Evolutionary conservation across 2,888 invertebrate genomes (phyloP).

Genomic region (Chrysopilus asiliformis): DNA sequence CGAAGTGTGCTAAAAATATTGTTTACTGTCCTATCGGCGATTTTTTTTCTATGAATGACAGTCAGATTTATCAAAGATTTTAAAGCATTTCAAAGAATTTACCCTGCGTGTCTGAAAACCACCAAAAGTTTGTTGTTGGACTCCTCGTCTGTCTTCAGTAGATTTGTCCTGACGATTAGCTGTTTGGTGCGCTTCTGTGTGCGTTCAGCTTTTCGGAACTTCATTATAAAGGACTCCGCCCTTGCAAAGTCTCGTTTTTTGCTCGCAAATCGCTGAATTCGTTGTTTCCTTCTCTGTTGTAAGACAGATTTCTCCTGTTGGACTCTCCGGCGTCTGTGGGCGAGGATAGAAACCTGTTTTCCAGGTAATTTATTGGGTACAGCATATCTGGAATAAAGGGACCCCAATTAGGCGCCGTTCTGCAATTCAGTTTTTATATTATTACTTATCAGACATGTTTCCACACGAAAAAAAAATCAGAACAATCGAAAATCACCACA

Average conservation of each 20-base stretch:
- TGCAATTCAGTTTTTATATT: too few relatives aligned
- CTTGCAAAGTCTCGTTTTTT: conserved; percentile 29
- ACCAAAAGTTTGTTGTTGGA: conserved; percentile 26
- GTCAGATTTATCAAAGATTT: background rate
- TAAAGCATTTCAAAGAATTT: conserved; percentile 5
- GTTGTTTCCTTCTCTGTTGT: conserved; percentile 26
- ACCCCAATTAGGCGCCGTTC: too few relatives aligned
- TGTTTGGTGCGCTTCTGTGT: conserved; percentile 28
- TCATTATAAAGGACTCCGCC: conserved; percentile 35
- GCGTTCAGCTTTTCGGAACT: conserved; percentile 30
- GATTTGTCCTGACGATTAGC: conserved; percentile 15
- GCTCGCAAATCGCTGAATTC: conserved; percentile 23
- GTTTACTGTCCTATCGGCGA: conserved; percentile 29
- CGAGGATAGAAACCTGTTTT: conserved; percentile 33
- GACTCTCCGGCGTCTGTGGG: conserved; percentile 33
- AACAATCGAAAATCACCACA: too few relatives aligned
- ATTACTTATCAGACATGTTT: too few relatives aligned
- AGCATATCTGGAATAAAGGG: conserved; percentile 30
- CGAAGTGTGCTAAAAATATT: conserved; percentile 26
- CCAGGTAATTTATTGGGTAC: conserved; percentile 35
- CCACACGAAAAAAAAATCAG: too few relatives aligned
- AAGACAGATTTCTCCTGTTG: conserved; percentile 27
- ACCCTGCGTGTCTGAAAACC: conserved; percentile 32
- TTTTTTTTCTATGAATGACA: conserved; percentile 26
- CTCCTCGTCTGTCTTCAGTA: conserved; percentile 3